Conservation (phyloP, 2,888 invertebrate genomes). For the Chloroclysta siterata region DNA sequence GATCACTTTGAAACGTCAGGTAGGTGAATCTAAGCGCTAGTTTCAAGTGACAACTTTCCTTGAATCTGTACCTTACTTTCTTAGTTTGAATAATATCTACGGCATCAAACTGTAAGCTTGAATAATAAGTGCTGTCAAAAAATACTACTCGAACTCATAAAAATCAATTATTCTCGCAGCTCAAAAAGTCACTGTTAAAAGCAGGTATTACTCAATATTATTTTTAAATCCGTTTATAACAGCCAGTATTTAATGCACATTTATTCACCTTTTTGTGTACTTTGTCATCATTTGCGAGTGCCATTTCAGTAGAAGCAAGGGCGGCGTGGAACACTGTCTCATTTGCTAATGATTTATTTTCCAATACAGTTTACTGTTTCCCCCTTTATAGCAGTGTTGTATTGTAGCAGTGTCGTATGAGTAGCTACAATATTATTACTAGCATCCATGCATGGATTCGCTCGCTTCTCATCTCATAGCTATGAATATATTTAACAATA, state of each 20-base stretch:
- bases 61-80: no score
- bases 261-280: slow-evolving; percentile 64
- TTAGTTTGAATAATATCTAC: no score
- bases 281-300: slow-evolving; percentile 70
- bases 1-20: no score
- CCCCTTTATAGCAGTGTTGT: slow-evolving; percentile 40
- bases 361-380: slow-evolving; percentile 67
- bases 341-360: slow-evolving; percentile 76
- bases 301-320: slow-evolving; percentile 61
- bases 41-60: no score
- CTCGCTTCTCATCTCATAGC: no score
- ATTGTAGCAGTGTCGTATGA: slow-evolving; percentile 7
- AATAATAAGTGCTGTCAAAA: background rate
- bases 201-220: slow-evolving; percentile 57
- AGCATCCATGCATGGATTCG: no score
- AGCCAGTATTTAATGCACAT: slow-evolving; percentile 48
- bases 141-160: background rate
- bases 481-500: no score
- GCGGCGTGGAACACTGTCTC: slow-evolving; percentile 65
- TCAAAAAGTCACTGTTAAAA: slow-evolving; percentile 7
- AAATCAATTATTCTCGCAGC: background rate
- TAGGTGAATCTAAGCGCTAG: no score
- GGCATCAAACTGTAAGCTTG: background rate
- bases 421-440: background rate
- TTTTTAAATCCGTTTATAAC: slow-evolving; percentile 66